Evolutionary conservation across 1,140 invertebrate species (phyloP), one percentile per base, ranked within the genome.

Genomic region (Penaeus japonicus): DNA sequence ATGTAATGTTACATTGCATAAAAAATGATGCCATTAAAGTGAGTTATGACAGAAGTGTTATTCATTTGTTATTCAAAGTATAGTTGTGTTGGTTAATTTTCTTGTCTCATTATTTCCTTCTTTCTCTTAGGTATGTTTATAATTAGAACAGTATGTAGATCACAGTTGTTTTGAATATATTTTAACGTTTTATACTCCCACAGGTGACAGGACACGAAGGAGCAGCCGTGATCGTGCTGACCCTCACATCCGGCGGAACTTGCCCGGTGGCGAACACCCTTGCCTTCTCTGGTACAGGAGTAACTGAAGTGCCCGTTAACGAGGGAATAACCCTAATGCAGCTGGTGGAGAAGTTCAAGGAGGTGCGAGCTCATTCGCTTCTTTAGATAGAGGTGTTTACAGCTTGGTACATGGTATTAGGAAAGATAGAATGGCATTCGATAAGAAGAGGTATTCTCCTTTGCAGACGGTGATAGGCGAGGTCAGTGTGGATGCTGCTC

Each of bases 121-220:
- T 39, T 2, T 39, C 39, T 47, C 39, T 12, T 4, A 47, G 39
- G 39, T 47, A 47, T 47, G 5, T 7, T 47, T 47, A 12, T 47
- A 47, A 0, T 0, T 47, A 47, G 2, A 47, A 4, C 0, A 10
- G 27, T 30, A n/a, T 70, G n/a, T 24, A 7, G 65, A 32, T 0
- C 15, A 24, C 65, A 70, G 17, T 32, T 32, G 12, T 15, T 24
- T n/a, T 0, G 65, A 30, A 4, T 73, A 12, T 30, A 73, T 20
- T 27, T 32, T 73, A 0, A 32, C 65, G 4, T 73, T 73, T 18
- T 73, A 73, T 15, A 30, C 32, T 73, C 27, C 17, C 4, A 24
- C 47, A 85, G 84, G 84, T 85, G 54, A 78, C 84, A 62, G 73
- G 84, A 24, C 73, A 85, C 12, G 84, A 85, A 32, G 84, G 53